A percentile compares a stretch with the other conserved stretches of the same genome.
These are phyloP conservation scores for Ploceus nigricollis DNA, from an alignment of 2,113 vertebrate species.

Conservation along the genomic window DNA sequence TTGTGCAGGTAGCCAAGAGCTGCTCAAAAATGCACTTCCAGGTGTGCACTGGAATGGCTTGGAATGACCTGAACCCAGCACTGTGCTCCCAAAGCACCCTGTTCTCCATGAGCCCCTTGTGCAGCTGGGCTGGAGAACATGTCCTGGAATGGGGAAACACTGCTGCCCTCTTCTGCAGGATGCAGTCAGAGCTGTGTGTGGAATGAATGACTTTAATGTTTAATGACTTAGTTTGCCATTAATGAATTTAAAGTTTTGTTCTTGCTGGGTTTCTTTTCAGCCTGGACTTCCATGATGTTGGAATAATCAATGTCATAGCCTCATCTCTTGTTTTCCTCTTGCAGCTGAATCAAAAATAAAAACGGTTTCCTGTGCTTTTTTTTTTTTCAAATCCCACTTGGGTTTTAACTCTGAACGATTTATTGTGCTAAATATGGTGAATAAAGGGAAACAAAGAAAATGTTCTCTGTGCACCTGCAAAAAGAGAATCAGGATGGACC, in stretches of 20 bases:
- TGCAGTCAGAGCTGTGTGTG: background rate
- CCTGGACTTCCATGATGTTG: background rate
- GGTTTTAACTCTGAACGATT: background rate
- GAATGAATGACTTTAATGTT: background rate
- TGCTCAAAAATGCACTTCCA: background rate
- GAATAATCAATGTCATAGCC: background rate
- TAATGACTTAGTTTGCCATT: background rate
- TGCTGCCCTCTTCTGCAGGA: background rate
- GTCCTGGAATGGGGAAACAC: background rate
- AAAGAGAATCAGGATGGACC: background rate
- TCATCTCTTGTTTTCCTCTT: background rate
- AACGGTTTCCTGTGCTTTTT: background rate
- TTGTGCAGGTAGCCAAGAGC: background rate
- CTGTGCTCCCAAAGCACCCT: background rate
- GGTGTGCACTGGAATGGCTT: fast-evolving
- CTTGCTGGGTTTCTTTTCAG: background rate
- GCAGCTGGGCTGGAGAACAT: background rate
- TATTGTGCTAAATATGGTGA: background rate
- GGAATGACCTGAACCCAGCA: fast-evolving
- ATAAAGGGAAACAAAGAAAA: background rate
- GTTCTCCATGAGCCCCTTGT: fast-evolving
- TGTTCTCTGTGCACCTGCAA: background rate
- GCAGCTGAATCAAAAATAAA: background rate
- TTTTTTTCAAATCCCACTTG: background rate
- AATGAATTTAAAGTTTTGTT: background rate